Percentiles rank a stretch among this genome's conserved stretches.
These are phyloP conservation scores for Eurystomus glaucurus DNA, from an alignment of 2,797 vertebrate species.

Conservation along the genomic window DNA sequence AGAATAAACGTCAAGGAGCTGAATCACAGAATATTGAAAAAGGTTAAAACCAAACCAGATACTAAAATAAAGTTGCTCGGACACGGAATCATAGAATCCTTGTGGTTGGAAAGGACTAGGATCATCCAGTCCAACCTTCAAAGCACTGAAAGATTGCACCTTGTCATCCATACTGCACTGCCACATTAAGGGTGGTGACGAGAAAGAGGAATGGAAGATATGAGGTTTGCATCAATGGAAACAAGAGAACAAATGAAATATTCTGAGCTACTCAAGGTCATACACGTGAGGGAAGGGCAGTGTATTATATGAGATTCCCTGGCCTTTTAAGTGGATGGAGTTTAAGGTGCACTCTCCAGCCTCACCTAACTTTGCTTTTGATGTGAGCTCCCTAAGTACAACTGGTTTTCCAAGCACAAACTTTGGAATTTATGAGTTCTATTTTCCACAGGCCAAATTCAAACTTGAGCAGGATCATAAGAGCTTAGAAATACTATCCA, in stretches of 20 bases:
- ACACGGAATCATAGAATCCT: not conserved
- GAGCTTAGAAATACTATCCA: not conserved
- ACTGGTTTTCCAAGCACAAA: not conserved
- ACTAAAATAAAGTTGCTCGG: not conserved
- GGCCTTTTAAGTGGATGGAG: not conserved
- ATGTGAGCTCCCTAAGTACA: not conserved
- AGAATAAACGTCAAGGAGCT: slow-evolving; percentile 18
- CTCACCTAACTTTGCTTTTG: not conserved
- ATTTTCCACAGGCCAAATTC: slow-evolving; percentile 39
- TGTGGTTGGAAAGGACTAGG: no score
- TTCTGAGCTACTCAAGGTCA: not conserved
- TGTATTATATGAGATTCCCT: not conserved
- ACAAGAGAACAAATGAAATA: not conserved
- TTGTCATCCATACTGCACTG: not conserved
- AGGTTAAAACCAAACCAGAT: slow-evolving; percentile 30
- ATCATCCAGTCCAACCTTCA: no score
- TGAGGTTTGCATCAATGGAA: not conserved
- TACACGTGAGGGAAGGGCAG: not conserved
- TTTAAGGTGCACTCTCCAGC: not conserved
- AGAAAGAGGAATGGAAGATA: not conserved
- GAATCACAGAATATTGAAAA: slow-evolving; percentile 29
- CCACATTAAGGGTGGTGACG: not conserved
- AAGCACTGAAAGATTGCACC: not conserved
- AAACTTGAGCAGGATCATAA: slow-evolving; percentile 46
- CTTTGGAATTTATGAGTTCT: not conserved